These are phyloP conservation scores for Gopherus flavomarginatus DNA, from an alignment of 2,113 vertebrate genomes.

Conservation along the genomic window DNA sequence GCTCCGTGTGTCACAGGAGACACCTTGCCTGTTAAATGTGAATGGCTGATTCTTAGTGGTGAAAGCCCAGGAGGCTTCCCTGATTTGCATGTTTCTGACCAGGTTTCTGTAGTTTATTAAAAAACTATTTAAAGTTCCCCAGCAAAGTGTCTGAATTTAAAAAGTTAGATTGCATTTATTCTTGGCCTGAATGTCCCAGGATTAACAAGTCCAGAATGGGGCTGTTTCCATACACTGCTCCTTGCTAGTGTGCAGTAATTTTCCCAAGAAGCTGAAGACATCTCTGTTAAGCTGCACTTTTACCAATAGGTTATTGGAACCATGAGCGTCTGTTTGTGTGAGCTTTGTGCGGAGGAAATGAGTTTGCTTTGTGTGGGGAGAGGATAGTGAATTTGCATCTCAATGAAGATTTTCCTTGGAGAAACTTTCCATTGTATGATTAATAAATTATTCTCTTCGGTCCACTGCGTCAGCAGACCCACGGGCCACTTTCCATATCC, in stretches of 20 bases:
- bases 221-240: not conserved
- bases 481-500: not conserved
- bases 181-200: not conserved
- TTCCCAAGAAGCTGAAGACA: slow-evolving; percentile 33
- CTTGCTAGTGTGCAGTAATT: not conserved
- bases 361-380: not conserved
- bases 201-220: not conserved
- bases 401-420: slow-evolving; percentile 15
- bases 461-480: not conserved
- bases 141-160: not conserved
- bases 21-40: not conserved
- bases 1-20: accelerated
- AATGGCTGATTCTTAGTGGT: not conserved
- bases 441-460: not conserved
- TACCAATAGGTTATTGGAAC: slow-evolving; percentile 26
- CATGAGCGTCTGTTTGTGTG: not conserved
- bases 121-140: slow-evolving; percentile 34
- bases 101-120: slow-evolving; percentile 2
- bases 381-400: slow-evolving; percentile 19
- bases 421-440: slow-evolving; percentile 15
- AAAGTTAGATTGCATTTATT: slow-evolving; percentile 2
- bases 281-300: accelerated
- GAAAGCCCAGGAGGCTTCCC: not conserved
- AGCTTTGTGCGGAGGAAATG: slow-evolving; percentile 5
- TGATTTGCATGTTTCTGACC: not conserved